phyloP scores from a whole-genome alignment of 2,113 vertebrate genomes.

The Equus przewalskii region DNA sequence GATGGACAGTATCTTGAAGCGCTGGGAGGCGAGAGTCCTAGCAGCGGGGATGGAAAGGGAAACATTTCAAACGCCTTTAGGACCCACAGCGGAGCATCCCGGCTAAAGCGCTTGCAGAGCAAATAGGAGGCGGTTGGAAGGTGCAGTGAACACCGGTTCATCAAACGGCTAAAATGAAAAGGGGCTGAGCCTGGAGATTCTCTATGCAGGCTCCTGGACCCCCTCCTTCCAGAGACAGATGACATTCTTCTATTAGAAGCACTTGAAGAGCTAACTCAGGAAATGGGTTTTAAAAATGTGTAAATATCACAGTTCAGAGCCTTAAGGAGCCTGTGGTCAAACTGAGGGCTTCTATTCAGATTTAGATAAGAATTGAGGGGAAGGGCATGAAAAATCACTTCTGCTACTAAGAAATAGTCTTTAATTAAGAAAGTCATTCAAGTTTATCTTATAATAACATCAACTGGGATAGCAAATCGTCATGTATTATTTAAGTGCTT shows the following conservation, averaged over 20 bases:
- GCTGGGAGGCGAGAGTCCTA: not conserved
- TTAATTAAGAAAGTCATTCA: constrained; percentile 27
- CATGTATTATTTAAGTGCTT: not conserved
- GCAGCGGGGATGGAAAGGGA: not conserved
- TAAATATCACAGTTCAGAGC: not conserved
- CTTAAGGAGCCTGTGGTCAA: constrained; percentile 17
- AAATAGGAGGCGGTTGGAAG: not conserved
- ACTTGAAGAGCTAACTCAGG: constrained; percentile 11
- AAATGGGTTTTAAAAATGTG: constrained; percentile 38
- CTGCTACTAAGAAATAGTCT: not conserved
- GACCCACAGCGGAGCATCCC: not conserved
- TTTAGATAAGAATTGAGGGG: constrained; percentile 29
- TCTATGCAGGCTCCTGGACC: not conserved
- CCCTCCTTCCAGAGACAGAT: not conserved
- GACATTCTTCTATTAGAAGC: not conserved
- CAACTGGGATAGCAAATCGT: not conserved
- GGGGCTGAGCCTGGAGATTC: not conserved
- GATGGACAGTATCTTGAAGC: not conserved
- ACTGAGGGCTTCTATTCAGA: not conserved
- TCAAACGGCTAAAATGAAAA: not conserved
- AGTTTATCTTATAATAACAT: not conserved
- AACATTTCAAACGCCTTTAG: not conserved
- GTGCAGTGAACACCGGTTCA: not conserved
- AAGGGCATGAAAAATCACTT: constrained; percentile 19
- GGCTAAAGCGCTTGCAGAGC: not conserved